Percentiles rank a stretch among this genome's conserved stretches.
Conservation (phyloP, 2,888 invertebrate genomes). For the Papilio gigon region DNA sequence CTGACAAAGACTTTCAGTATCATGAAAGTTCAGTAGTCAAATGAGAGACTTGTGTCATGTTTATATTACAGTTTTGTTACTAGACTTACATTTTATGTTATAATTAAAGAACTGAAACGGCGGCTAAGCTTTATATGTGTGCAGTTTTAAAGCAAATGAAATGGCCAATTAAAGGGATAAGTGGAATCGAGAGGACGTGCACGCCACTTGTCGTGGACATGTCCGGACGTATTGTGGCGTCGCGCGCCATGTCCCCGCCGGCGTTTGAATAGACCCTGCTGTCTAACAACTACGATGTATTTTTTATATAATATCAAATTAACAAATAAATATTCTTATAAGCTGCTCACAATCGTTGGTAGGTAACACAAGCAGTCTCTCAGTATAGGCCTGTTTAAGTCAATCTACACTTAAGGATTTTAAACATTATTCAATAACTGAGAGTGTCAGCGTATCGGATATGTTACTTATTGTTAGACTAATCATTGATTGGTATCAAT, state of each 20-base stretch:
- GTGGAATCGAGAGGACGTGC: conserved; percentile 48
- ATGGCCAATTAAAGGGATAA: conserved; percentile 63
- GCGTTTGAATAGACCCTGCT: conserved; percentile 56
- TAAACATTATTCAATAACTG: too few species aligned
- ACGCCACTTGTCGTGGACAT: conserved; percentile 48
- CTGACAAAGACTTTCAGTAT: not conserved
- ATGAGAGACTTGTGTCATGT: not conserved
- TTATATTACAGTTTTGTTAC: not conserved
- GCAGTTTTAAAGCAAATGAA: conserved; percentile 40
- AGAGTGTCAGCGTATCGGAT: too few species aligned
- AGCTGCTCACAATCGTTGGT: not conserved
- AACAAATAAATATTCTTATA: conserved; percentile 26
- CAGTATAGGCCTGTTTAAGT: too few species aligned
- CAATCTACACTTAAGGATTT: too few species aligned
- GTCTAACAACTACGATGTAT: conserved; percentile 37
- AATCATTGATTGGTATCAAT: too few species aligned
- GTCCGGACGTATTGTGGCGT: conserved; percentile 69
- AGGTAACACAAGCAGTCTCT: not conserved
- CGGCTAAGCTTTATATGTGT: conserved; percentile 2
- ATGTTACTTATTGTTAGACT: too few species aligned
- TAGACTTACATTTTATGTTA: not conserved
- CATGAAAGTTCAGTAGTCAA: not conserved
- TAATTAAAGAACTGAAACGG: conserved; percentile 6
- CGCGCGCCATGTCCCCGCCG: conserved; percentile 59
- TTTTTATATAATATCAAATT: conserved; percentile 44